phyloP scores from a whole-genome alignment of 2,113 vertebrate genomes.

The Peromyscus californicus region DNA sequence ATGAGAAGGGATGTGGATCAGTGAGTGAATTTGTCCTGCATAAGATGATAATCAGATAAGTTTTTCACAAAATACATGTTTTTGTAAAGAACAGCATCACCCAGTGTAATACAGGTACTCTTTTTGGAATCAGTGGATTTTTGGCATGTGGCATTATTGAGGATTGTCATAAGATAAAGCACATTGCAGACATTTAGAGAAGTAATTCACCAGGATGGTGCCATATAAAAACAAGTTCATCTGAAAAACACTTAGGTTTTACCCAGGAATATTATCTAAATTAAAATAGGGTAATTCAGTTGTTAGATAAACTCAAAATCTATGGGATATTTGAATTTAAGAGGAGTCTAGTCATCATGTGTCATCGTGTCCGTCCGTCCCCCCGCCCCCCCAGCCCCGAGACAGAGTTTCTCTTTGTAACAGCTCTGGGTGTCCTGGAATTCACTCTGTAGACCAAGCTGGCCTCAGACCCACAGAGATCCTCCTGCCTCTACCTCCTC shows the following conservation, averaged over 20 bases:
- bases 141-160: background rate
- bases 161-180: background rate
- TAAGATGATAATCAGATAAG: background rate
- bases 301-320: background rate
- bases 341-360: background rate
- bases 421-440: no score
- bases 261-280: background rate
- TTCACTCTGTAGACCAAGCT: no score
- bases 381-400: no score
- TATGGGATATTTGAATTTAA: background rate
- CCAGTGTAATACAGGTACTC: background rate
- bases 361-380: background rate
- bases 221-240: background rate
- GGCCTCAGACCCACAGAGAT: no score
- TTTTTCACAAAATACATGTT: background rate
- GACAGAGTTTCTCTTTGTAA: no score
- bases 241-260: constrained; percentile 26
- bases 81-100: background rate
- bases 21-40: constrained; percentile 37
- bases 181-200: background rate
- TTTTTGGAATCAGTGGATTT: background rate
- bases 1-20: background rate
- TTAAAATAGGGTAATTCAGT: background rate
- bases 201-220: background rate
- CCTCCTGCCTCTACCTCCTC: background rate